Conservation (phyloP, 2,113 vertebrate species). For the rat (Rattus norvegicus) region GRCr8 NC_086023.1:143234501-143235000, state of each 20-base stretch:
- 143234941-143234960: neutral
- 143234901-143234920: neutral
- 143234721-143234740: neutral
- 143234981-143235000: neutral
- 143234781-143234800: neutral
- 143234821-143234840: neutral
- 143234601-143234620: neutral
- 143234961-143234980: neutral
- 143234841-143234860: neutral
- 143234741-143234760: neutral
- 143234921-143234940: neutral
- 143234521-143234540: neutral
- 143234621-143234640: neutral
- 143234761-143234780: neutral
- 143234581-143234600: neutral
- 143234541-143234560: neutral
- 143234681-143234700: neutral
- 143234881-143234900: neutral
- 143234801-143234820: neutral
- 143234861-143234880: neutral
- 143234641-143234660: neutral
- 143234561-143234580: neutral
- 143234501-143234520: accelerated
- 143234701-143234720: neutral
- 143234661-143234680: neutral